Base-by-base conservation (phyloP, 2,888 invertebrate genomes). In the Drepana falcataria region DNA sequence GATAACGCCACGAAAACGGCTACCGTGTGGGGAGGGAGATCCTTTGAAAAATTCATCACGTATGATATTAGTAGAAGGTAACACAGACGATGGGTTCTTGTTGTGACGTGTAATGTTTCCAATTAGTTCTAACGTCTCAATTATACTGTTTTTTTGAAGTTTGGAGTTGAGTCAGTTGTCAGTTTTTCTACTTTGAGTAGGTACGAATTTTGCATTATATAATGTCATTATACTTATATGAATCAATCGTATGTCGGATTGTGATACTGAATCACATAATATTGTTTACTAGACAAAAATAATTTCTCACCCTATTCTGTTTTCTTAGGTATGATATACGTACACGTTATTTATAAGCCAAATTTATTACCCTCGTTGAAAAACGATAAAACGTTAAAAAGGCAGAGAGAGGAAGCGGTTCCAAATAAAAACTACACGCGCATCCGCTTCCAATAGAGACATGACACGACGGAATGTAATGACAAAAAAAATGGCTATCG, bases 401-500 rank as follows among this genome's bases (percentile, higher is more conserved):
- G 69, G 64, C 66, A 63, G 64, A 73, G 72, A 80, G 86, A 86
- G 87, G 88, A 88, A 87, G 75, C 77, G 66, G 72, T 75, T 62
- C 65, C 71, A 71, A 70, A 83, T 72, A 86, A 87, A 87, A 87
- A 85, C 77, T 76, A 73, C 71, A 72, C 73, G 72, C 75, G 78
- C 81, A 83, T 88, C 87, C 87, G 85, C 69, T 72, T 71, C 72
- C 70, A 81, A 85, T 80, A 78, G 77, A 85, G 85, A 81, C 81
- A 75, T 84, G 79, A 78, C 72, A 70, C 69, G 64, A 64, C 71
- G 71, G 75, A 77, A 82, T 75, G 73, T 77, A 76, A 79, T 77
- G 71, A 74, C 66, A 72, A 82, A 81, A 81, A 80, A 81, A 81
- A 62, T 68, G 69, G 77, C 77, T 77, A 83, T 81, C 72, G 77